Evolutionary conservation across 37 sponge, comb jelly and placozoan species (phyloP), one percentile per base, ranked within the genome.

Genomic region (Axinella damicornis): DNA sequence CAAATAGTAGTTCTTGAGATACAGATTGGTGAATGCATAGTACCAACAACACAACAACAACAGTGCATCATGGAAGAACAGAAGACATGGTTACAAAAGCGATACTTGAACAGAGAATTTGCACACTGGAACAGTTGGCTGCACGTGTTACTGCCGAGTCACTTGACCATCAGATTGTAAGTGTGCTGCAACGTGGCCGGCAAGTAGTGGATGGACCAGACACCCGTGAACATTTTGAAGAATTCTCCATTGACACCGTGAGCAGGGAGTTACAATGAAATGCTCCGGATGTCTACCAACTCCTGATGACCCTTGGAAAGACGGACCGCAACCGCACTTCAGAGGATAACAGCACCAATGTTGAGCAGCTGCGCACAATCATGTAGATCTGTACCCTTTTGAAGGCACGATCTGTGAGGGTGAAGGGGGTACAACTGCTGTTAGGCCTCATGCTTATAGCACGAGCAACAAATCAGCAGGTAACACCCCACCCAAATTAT

Each of bases 401-500:
- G 65, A 78, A 63, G 34, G 17, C 24, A 12, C n/a, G 65, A 39
- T 64, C 79, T 16, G 34, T n/a, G 12, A 62, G 32, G 28, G 65
- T 78, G 16, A 38, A 62, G 39, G 82, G 82, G 1, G 22, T 81
- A 12, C 71, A 69, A 69, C 71, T 81, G 5, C 71, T 81, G 20
- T 4, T 70, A 16, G 56, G 56, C 55, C 68, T 37, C 15, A 81
- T 81, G 82, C 71, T 81, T 12, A 35, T 81, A 17, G 82, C 82
- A n/a, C 55, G 82, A 55, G 55, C 71, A 71, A 61, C 82, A 53
- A 70, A n/a, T 25, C 37, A 39, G 4, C 79, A 78, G 65, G 79
- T 78, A 46, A 46, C 6, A 46, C 9, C 4, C 9, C 46, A 12
- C 4, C 9, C 46, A 46, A 46, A n/a, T 9, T 12, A 46, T 4